Evolutionary conservation across 1,140 invertebrate genomes (phyloP), one percentile per base, ranked within the genome.

Genomic region (Polypedilum vanderplanki): DNA sequence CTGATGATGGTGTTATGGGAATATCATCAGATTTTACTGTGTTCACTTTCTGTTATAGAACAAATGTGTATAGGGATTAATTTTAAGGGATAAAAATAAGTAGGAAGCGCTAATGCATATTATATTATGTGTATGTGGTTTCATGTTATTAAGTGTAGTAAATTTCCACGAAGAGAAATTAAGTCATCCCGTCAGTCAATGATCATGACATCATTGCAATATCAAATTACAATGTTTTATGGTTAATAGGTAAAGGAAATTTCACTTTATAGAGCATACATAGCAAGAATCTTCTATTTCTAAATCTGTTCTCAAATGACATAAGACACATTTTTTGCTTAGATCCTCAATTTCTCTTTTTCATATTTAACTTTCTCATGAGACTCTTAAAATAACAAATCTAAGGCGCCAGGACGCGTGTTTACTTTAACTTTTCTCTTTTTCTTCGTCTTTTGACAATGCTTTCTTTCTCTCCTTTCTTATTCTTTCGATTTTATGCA

Each of bases 321-420:
- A 57, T 57, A 57, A 57, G 46, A 57, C 46, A 57, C n/a, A n/a
- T 57, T 12, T 46, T 57, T 57, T n/a, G 3, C n/a, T 57, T 4
- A 15, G 10, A 15, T 57, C 46, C 46, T 57, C 46, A 57, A 57
- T 57, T 57, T 57, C 12, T 12, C 3, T 57, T 57, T 57, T 15
- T 12, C 3, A 9, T 57, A 57, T 57, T 57, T 57, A 57, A 57
- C 46, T 57, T 57, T 57, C 46, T 57, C 46, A 57, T 57, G 46
- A 57, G 46, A 57, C n/a, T n/a, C 12, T 57, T 57, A 57, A 57
- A 57, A 57, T 57, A 57, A 57, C 46, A 57, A 57, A 57, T 57
- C 46, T 15, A 33, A 57, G 46, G 46, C 46, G 46, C 46, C 46
- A 57, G 12, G 46, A 57, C 46, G 10, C 46, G 46, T 57, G 46